Evolutionary conservation across 1,140 invertebrate species (phyloP), one percentile per base, ranked within the genome.

Genomic region (Eueides isabella): DNA sequence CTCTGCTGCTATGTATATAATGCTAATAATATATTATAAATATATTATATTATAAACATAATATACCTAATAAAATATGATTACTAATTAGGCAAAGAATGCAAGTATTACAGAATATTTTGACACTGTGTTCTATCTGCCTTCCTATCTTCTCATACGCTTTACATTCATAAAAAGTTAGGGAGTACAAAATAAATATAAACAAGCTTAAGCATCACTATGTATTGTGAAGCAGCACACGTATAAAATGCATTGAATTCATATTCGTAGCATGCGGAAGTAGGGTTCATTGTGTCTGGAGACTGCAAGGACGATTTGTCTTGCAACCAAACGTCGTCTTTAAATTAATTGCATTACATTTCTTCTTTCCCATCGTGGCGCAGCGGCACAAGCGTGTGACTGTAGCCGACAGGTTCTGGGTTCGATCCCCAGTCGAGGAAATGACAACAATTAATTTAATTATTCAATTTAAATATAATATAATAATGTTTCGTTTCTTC

Each of bases 191-290:
- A 26, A 55, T 26, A 55, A 55, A 55, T 11, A 55, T 11, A 55
- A 55, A 55, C 48, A 5, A 55, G 12, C n/a, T 23, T 55, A 55
- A 48, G 41, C 41, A 48, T 48, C n/a, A 9, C 11, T 12, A 14
- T 6, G 23, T 55, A 55, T 62, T 73, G 35, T 62, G 16, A 73
- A 41, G n/a, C 71, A n/a, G 38, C 7, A 68, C 72, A 74, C 72
- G 66, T 74, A 68, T 68, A 48, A 30, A 74, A 74, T 74, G 72
- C 72, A 74, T 74, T 74, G 19, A 62, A 68, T 68, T 74, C 61
- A 68, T 64, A 68, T 69, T 74, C 72, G 55, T 28, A 61, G 28
- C 61, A 74, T 74, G 41, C 66, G 72, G 72, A 74, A 74, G 72
- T 73, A 29, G 41, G 30, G 71, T 62, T 74, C 55, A 69, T 74